These are phyloP conservation scores for Limulus polyphemus DNA, from an alignment of 2,888 invertebrate species.

Conservation along the genomic window DNA sequence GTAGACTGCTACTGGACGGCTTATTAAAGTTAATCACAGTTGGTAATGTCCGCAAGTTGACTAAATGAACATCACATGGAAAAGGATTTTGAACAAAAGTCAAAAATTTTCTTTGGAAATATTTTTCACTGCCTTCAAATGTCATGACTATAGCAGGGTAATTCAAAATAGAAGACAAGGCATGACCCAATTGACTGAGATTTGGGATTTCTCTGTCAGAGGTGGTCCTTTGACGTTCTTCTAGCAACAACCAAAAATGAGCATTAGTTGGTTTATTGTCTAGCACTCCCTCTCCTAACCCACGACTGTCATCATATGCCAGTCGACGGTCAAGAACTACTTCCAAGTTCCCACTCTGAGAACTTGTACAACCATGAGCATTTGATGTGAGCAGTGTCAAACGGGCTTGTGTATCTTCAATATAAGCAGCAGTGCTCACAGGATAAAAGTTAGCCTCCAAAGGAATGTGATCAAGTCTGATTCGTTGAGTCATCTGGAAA, in stretches of 20 bases:
- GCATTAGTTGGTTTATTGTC: constrained; percentile 57
- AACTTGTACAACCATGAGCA: constrained; percentile 71
- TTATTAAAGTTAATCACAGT: constrained; percentile 62
- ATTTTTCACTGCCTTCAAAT: constrained; percentile 42
- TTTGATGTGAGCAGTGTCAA: constrained; percentile 71
- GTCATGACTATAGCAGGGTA: constrained; percentile 68
- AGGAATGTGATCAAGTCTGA: constrained; percentile 58
- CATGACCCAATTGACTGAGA: constrained; percentile 57
- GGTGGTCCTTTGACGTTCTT: constrained; percentile 41
- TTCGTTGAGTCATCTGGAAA: constrained; percentile 74
- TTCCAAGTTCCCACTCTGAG: constrained; percentile 77
- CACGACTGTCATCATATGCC: constrained; percentile 85
- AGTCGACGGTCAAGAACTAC: constrained; percentile 89
- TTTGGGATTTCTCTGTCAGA: constrained; percentile 38
- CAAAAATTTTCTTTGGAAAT: constrained; percentile 17
- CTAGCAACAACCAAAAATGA: constrained; percentile 70
- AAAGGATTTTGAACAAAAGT: constrained; percentile 35
- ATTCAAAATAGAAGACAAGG: constrained; percentile 58
- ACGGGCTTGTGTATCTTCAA: constrained; percentile 54
- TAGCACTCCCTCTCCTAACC: constrained; percentile 86
- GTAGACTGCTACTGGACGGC: constrained; percentile 57
- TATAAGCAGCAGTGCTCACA: constrained; percentile 77
- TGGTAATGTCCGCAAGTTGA: constrained; percentile 66
- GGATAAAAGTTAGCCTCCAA: constrained; percentile 95
- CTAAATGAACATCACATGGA: constrained; percentile 57